These are phyloP conservation scores for Drosophila lacicola DNA, from an alignment of 2,888 invertebrate genomes.

Conservation along the genomic window DNA sequence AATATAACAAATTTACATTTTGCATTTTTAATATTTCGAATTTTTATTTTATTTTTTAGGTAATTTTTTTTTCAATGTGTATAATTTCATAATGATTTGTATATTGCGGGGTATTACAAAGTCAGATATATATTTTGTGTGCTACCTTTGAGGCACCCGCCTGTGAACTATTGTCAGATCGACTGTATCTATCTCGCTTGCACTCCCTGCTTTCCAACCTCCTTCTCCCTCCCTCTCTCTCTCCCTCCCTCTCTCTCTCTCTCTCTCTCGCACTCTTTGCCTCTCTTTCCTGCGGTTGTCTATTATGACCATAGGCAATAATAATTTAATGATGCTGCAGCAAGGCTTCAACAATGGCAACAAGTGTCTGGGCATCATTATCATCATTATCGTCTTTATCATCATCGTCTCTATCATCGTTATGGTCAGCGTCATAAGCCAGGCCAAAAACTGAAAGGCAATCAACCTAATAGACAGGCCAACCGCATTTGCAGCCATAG, in stretches of 20 bases:
- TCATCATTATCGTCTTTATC: slow-evolving; percentile 28
- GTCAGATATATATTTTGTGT: not conserved
- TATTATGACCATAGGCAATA: slow-evolving; percentile 71
- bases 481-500: slow-evolving; percentile 32
- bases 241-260: slow-evolving; percentile 12
- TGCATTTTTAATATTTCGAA: too few relatives aligned
- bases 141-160: slow-evolving; percentile 35
- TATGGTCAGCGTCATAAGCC: slow-evolving; percentile 38
- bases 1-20: too few relatives aligned
- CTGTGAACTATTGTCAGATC: slow-evolving; percentile 31
- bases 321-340: slow-evolving; percentile 81
- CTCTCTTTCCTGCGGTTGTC: slow-evolving; percentile 9
- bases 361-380: slow-evolving; percentile 63
- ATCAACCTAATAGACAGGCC: slow-evolving; percentile 68
- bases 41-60: too few relatives aligned
- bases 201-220: not conserved
- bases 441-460: slow-evolving; percentile 55
- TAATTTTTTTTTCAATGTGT: too few relatives aligned
- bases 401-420: slow-evolving; percentile 28
- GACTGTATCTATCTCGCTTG: slow-evolving; percentile 10
- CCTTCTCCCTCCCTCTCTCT: slow-evolving; percentile 13
- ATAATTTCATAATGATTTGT: too few relatives aligned
- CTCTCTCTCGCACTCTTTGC: slow-evolving; percentile 1
- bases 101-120: slow-evolving; percentile 8
- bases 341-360: slow-evolving; percentile 52